Conservation (phyloP, 1,140 invertebrate species). For the Drosophila neocordata region DNA sequence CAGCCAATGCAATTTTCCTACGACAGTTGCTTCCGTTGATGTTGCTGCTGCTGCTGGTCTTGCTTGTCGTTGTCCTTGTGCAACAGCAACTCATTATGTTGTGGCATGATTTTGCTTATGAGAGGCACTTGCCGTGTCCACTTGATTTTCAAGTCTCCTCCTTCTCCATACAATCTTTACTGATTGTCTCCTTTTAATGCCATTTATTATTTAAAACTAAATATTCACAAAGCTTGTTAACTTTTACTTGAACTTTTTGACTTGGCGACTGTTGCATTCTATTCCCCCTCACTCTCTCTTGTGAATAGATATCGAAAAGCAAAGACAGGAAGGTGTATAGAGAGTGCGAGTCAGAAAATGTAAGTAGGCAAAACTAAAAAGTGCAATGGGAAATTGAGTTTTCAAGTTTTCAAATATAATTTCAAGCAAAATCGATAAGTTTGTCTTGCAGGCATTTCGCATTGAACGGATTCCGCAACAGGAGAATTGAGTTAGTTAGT, state of each 20-base stretch:
- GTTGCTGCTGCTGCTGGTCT: not conserved
- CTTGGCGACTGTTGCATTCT: slow-evolving; percentile 65
- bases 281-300: too few species aligned
- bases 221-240: slow-evolving; percentile 53
- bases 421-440: slow-evolving; percentile 74
- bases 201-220: slow-evolving; percentile 74
- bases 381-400: slow-evolving; percentile 66
- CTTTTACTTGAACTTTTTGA: slow-evolving; percentile 44
- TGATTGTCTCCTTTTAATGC: slow-evolving; percentile 38
- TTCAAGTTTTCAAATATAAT: slow-evolving; percentile 75
- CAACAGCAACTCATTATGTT: slow-evolving; percentile 59
- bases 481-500: slow-evolving; percentile 61
- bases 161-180: slow-evolving; percentile 1
- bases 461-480: slow-evolving; percentile 48
- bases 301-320: too few species aligned
- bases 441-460: slow-evolving; percentile 44
- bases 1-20: slow-evolving; percentile 65
- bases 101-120: slow-evolving; percentile 65
- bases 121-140: slow-evolving; percentile 36
- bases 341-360: not conserved
- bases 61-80: slow-evolving; percentile 25
- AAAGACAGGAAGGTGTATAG: not conserved
- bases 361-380: slow-evolving; percentile 32
- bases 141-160: slow-evolving; percentile 56
- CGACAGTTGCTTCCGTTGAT: slow-evolving; percentile 56